phyloP scores from a whole-genome alignment of 1,140 invertebrate species.

The Trachelipus rathkii region DNA sequence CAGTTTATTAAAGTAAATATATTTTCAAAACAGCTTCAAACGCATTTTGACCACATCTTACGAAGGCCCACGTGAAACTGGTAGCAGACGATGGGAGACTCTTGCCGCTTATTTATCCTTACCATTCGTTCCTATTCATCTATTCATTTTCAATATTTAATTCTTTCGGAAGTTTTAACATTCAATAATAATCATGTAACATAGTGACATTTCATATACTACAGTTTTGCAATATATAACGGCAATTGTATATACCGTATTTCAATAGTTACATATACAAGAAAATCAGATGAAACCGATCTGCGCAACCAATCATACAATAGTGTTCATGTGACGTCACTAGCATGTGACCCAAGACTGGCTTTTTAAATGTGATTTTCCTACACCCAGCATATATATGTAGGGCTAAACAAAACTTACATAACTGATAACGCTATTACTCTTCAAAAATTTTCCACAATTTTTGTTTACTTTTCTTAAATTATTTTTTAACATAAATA shows the following conservation, averaged over 20 bases:
- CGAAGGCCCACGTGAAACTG: constrained; percentile 41
- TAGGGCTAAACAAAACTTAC: no score
- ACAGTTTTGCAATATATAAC: neutral
- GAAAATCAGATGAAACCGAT: constrained; percentile 17
- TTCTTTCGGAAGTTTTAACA: no score
- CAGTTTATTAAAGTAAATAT: constrained; percentile 17
- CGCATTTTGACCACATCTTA: constrained; percentile 22
- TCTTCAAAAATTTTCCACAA: no score
- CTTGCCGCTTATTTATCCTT: neutral
- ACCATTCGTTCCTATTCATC: neutral
- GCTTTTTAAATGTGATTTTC: no score
- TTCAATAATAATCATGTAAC: no score
- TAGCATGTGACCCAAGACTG: constrained; percentile 35
- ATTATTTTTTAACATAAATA: no score
- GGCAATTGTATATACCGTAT: neutral
- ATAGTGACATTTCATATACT: no score
- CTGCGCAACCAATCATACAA: neutral
- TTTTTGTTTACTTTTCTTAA: no score
- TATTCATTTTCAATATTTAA: constrained; percentile 16
- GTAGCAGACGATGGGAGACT: constrained; percentile 12
- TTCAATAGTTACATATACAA: constrained; percentile 23
- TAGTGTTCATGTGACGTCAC: constrained; percentile 26
- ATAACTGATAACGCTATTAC: no score
- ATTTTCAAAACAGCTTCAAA: no score
- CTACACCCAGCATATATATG: no score